These are phyloP conservation scores for Rhodinocichla rosea DNA, from an alignment of 2,113 vertebrate genomes.

Conservation along the genomic window DNA sequence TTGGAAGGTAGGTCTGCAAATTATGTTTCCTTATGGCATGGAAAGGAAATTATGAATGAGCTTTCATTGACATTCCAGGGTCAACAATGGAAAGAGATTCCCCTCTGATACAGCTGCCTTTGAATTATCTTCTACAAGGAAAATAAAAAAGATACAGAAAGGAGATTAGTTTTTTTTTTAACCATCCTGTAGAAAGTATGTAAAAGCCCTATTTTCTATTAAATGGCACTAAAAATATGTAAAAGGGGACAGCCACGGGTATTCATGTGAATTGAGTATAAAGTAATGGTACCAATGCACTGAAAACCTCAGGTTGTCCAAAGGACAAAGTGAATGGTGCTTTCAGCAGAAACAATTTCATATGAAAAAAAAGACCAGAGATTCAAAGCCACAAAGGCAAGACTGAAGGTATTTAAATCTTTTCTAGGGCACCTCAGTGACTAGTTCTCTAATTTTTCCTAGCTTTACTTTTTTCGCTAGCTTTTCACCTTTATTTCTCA, in stretches of 20 bases:
- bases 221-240: background rate
- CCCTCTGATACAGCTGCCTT: background rate
- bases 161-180: background rate
- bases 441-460: background rate
- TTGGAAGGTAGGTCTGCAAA: background rate
- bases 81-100: background rate
- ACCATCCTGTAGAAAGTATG: background rate
- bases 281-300: background rate
- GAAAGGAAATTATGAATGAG: background rate
- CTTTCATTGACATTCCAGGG: background rate
- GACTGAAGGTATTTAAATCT: background rate
- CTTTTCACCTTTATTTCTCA: background rate
- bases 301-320: background rate
- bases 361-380: background rate
- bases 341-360: background rate
- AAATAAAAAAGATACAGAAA: background rate
- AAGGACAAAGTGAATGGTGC: background rate
- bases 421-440: background rate
- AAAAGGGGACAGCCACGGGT: background rate
- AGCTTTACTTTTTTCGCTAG: background rate
- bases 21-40: background rate
- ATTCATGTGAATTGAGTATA: background rate
- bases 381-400: background rate
- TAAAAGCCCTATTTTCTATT: background rate
- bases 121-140: background rate